Evolutionary conservation across 2,113 vertebrate species (phyloP), one percentile per base, ranked within the genome.

Genomic region (Acanthisitta chloris): DNA sequence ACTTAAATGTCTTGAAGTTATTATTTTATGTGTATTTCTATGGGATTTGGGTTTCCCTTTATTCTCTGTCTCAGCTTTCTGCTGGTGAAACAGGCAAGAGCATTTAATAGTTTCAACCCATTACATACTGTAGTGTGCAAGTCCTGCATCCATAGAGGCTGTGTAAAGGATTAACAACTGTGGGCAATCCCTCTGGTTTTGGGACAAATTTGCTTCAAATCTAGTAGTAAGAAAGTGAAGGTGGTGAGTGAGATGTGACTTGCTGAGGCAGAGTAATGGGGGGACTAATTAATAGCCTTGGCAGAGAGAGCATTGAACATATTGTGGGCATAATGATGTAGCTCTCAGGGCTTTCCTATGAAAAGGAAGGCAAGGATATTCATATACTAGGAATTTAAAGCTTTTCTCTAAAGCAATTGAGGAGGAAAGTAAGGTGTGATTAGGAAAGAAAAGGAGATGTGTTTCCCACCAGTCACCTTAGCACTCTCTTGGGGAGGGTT

Each of bases 71-170:
- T 88, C 43, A 24, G 13, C 36, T 71, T 93, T 72, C 20, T 79
- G 28, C 18, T 58, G 20, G 2, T 67, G 40, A 26, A 54, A 67
- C 19, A 24, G 12, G 2, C 43, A 21, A 33, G 12, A 33, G 17
- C 29, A 76, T 49, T 38, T 45, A 31, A 34, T 33, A 55, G 5
- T 49, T 87, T 33, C 8, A 46, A 23, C 9, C 24, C 9, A 17
- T 33, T 13, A 23, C 66, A 5, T 57, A 16, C 17, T 10, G 17
- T 23, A 45, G 26, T 9, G 40, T 45, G 7, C n/a, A 64, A 78
- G 13, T 12, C 8, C 36, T 62, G 1, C 5, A 4, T 45, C 54
- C 33, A 16, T 3, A 43, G 55, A 8, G 9, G 7, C 0, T 2
- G 4, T 12, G 24, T 36, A 57, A 86, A 86, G 34, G 59, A 43